A percentile compares a stretch with the other conserved stretches of the same genome.
Conservation (phyloP, 2,797 vertebrate species). For the Holocentrus rufus region DNA sequence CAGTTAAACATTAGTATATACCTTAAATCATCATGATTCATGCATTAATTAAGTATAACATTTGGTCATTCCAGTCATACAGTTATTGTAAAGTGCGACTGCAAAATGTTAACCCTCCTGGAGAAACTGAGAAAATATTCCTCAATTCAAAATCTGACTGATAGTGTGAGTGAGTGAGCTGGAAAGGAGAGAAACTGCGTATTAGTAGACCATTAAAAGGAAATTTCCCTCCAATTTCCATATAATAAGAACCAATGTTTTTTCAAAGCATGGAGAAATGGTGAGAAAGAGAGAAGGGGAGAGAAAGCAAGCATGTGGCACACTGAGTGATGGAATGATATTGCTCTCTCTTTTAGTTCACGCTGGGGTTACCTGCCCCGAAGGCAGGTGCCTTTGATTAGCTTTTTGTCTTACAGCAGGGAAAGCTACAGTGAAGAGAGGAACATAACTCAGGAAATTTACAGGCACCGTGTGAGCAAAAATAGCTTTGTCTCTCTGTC, state of each 20-base stretch:
- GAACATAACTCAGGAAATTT: slow-evolving; percentile 78
- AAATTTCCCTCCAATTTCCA: slow-evolving; percentile 78
- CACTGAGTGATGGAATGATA: slow-evolving; percentile 86
- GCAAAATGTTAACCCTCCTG: slow-evolving; percentile 13
- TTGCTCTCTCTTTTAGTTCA: slow-evolving; percentile 88
- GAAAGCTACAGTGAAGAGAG: slow-evolving; percentile 79
- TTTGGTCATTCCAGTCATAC: no score
- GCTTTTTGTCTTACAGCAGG: slow-evolving; percentile 85
- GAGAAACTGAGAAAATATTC: slow-evolving; percentile 34
- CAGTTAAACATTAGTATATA: no score
- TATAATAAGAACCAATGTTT: slow-evolving; percentile 79
- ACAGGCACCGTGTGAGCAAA: slow-evolving; percentile 69
- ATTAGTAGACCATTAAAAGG: slow-evolving; percentile 77
- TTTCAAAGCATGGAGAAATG: slow-evolving; percentile 54
- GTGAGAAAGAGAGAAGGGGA: slow-evolving; percentile 63
- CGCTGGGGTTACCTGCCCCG: slow-evolving; percentile 84
- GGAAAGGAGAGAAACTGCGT: slow-evolving; percentile 51
- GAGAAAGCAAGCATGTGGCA: slow-evolving; percentile 66
- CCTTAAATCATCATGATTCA: no score
- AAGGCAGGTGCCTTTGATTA: slow-evolving; percentile 86
- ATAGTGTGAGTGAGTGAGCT: slow-evolving; percentile 30
- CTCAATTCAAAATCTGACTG: slow-evolving; percentile 32
- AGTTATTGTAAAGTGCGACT: no score
- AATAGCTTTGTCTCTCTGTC: slow-evolving; percentile 73
- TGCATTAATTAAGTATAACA: no score